Evolutionary conservation across 1,140 invertebrate genomes (phyloP), one percentile per base, ranked within the genome.

Genomic region (Drosophila tropicalis): DNA sequence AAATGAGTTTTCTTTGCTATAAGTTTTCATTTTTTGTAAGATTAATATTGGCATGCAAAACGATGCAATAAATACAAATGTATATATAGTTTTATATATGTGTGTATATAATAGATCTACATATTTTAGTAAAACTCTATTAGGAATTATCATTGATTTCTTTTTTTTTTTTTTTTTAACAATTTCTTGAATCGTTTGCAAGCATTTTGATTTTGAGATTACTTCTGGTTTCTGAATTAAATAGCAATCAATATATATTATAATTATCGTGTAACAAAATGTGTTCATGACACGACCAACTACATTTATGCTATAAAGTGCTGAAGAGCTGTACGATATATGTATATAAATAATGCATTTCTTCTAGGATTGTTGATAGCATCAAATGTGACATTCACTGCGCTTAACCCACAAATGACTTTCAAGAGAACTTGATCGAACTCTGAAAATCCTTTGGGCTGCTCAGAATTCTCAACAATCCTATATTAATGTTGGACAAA

Each of bases 241-340:
- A 34, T 58, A 19, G 25, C 39, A 70, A 47, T 25, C 22, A 32
- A 39, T 36, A 51, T 22, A 51, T 51, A 9, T 39, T 39, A 12
- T 12, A 39, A 39, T 39, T 39, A 39, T 39, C 44, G 44, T 51
- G 17, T 22, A 51, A 51, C 44, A 51, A 51, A 51, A 51, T 51
- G 44, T 51, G 44, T 51, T 19, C 19, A 51, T 51, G 44, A 51
- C 19, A 51, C 17, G 44, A 22, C 19, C 44, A 51, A 51, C 44
- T 22, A 51, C 44, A 51, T 51, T 22, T 51, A 51, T 51, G 44
- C 17, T 36, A 56, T 44, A 72, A 40, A 36, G 29, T 22, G 25
- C 57, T 60, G 57, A 15, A 51, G 63, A 75, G 57, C 47, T 72
- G 55, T 22, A 56, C 56, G 13, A 62, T 73, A 74, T 29, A 66